Evolutionary conservation across 2,888 invertebrate genomes (phyloP).

Genomic region (Ectemnius lituratus): DNA sequence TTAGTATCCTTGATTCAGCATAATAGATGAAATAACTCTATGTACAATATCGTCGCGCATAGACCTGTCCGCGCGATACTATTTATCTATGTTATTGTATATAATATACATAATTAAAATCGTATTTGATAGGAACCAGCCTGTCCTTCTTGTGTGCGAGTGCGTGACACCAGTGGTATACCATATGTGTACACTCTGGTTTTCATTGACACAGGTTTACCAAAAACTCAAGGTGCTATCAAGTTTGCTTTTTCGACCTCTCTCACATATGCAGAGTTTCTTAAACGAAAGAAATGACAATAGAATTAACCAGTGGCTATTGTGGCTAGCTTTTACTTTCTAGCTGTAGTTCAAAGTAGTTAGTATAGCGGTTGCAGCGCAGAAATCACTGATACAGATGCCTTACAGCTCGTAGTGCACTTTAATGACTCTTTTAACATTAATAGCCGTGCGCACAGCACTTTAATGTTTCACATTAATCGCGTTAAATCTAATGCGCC

Average conservation of each 20-base stretch:
- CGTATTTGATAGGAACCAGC: conserved; percentile 60
- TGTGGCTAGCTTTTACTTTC: too few species aligned
- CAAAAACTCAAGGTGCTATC: too few species aligned
- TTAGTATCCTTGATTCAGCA: conserved; percentile 56
- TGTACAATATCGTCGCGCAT: conserved; percentile 62
- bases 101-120: conserved; percentile 59
- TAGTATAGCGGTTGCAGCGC: too few species aligned
- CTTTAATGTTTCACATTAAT: conserved; percentile 45
- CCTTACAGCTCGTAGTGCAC: neutral
- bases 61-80: conserved; percentile 58
- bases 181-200: too few species aligned
- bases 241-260: too few species aligned
- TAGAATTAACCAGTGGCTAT: too few species aligned
- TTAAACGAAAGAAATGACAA: too few species aligned
- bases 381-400: too few species aligned
- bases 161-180: conserved; percentile 11
- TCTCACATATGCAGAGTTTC: too few species aligned
- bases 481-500: conserved; percentile 33
- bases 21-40: conserved; percentile 60
- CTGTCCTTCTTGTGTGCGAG: conserved; percentile 51
- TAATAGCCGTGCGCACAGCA: conserved; percentile 22
- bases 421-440: conserved; percentile 29
- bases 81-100: conserved; percentile 65
- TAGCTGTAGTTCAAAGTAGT: too few species aligned
- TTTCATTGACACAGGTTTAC: too few species aligned